These are phyloP conservation scores for Clarias fuscus DNA, from an alignment of 2,797 vertebrate species.

Conservation along the genomic window DNA sequence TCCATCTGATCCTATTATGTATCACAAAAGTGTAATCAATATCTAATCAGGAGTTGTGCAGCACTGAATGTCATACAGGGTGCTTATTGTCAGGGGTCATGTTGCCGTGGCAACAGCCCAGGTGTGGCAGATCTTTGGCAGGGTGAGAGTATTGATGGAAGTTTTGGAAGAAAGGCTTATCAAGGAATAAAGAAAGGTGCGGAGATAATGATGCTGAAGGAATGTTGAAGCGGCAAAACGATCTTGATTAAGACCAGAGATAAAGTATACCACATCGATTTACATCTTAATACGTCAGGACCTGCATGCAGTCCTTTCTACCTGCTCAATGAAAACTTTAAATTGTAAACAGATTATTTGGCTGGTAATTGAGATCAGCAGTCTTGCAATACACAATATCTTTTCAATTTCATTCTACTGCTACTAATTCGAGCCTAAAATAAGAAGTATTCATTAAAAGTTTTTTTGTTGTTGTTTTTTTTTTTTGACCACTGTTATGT, in stretches of 20 bases:
- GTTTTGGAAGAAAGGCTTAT: constrained; percentile 74
- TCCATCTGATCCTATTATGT: constrained; percentile 80
- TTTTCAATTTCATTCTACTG: not conserved
- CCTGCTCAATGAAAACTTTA: not conserved
- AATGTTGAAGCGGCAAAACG: constrained; percentile 44
- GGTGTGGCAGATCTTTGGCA: constrained; percentile 71
- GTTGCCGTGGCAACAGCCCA: constrained; percentile 77
- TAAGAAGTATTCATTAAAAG: not conserved
- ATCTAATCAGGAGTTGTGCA: constrained; percentile 81
- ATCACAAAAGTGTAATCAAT: constrained; percentile 85
- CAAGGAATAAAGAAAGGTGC: constrained; percentile 69
- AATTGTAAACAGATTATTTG: not conserved
- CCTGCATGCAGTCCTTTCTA: not conserved
- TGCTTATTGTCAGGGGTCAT: constrained; percentile 78
- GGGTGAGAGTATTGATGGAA: constrained; percentile 73
- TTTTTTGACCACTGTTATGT: not conserved
- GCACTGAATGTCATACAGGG: constrained; percentile 73
- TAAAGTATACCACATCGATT: constrained; percentile 54
- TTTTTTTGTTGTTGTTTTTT: not conserved
- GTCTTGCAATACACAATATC: not conserved
- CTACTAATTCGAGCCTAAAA: not conserved
- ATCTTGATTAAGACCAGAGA: not conserved
- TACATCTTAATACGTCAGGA: constrained; percentile 11
- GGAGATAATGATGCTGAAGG: constrained; percentile 70
- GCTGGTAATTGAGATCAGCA: not conserved